Percentiles rank a stretch among this genome's conserved stretches.
These are phyloP conservation scores for Gortyna flavago DNA, from an alignment of 2,888 invertebrate species.

Conservation along the genomic window DNA sequence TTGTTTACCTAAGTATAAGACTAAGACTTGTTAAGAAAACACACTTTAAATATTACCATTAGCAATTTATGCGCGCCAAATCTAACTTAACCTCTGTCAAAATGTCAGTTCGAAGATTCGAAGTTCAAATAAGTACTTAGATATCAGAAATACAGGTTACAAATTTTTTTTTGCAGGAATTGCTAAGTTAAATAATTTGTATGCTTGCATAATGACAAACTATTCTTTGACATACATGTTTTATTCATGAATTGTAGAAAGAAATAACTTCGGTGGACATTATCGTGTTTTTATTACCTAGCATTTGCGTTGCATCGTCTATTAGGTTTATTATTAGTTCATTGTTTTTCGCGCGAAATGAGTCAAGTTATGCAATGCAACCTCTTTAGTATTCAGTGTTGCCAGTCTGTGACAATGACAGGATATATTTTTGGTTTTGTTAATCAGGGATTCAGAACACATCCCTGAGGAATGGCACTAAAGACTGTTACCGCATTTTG, in stretches of 20 bases:
- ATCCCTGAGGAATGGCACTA: background rate
- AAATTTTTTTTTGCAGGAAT: conserved; percentile 49
- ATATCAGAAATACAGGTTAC: no score
- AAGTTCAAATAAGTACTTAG: conserved; percentile 10
- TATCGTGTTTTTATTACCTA: conserved; percentile 42
- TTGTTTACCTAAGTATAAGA: conserved; percentile 5
- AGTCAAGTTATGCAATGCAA: conserved; percentile 42
- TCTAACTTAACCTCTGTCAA: conserved; percentile 45
- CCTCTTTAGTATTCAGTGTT: conserved; percentile 42
- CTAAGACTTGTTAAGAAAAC: background rate
- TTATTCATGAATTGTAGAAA: conserved; percentile 56
- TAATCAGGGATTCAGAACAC: conserved; percentile 40
- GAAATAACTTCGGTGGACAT: conserved; percentile 29
- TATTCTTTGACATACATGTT: conserved; percentile 28
- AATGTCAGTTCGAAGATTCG: conserved; percentile 35
- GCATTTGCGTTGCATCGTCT: conserved; percentile 37
- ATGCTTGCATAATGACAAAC: conserved; percentile 55
- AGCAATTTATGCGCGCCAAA: conserved; percentile 59
- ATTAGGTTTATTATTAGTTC: conserved; percentile 49
- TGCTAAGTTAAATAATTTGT: conserved; percentile 61
- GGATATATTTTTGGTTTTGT: conserved; percentile 38
- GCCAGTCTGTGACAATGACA: conserved; percentile 36
- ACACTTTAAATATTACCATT: background rate
- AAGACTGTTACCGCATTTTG: background rate
- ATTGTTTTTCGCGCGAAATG: conserved; percentile 41